Conservation (phyloP, 1,140 invertebrate genomes). For the Cyrtorhinus lividipennis region DNA sequence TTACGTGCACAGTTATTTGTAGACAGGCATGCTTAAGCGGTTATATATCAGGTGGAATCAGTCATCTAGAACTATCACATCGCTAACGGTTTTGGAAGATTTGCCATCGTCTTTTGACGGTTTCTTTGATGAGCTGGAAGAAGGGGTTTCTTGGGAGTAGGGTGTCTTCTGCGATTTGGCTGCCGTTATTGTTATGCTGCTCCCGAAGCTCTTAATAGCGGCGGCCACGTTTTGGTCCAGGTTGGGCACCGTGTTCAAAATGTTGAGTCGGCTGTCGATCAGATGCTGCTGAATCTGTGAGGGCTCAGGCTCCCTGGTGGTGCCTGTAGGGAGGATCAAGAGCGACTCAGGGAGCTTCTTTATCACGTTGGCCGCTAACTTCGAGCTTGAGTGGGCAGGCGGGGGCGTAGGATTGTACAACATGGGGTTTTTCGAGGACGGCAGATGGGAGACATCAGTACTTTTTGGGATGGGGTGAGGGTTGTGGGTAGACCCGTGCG, state of each 20-base stretch:
- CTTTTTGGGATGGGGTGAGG: background rate
- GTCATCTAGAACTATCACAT: slow-evolving; percentile 17
- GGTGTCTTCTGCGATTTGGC: slow-evolving; percentile 4
- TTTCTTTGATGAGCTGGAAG: background rate
- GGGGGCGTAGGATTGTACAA: background rate
- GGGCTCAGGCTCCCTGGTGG: background rate
- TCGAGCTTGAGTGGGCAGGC: background rate
- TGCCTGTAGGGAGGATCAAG: slow-evolving; percentile 10
- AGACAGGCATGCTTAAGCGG: too few species aligned
- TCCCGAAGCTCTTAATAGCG: slow-evolving; percentile 17
- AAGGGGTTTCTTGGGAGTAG: background rate
- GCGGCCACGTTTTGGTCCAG: slow-evolving; percentile 14
- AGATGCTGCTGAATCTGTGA: background rate
- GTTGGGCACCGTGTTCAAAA: slow-evolving; percentile 7
- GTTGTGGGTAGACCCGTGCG: background rate
- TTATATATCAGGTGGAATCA: too few species aligned
- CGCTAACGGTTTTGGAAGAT: background rate
- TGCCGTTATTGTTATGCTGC: slow-evolving; percentile 18
- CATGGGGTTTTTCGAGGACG: background rate
- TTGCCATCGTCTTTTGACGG: slow-evolving; percentile 2
- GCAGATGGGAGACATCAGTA: background rate
- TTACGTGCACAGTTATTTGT: too few species aligned
- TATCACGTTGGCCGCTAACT: background rate
- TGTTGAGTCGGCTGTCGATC: background rate
- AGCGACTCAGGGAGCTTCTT: slow-evolving; percentile 11